Conservation (phyloP, 2,797 vertebrate genomes). For the Acanthornis magna region DNA sequence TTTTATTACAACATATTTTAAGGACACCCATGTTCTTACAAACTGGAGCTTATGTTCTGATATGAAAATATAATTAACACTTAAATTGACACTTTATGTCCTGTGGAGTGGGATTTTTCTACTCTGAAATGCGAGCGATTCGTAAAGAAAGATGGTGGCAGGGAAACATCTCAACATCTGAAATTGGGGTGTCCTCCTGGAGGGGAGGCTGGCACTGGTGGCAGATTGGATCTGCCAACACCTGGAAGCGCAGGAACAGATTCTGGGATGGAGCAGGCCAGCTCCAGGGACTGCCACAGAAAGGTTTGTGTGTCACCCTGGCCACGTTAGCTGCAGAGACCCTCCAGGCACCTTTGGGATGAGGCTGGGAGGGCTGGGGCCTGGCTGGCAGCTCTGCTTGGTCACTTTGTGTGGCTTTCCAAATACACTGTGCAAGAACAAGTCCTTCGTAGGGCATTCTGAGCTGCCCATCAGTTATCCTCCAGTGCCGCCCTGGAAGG, state of each 20-base stretch:
- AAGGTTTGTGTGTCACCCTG: neutral
- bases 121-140: neutral
- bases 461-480: neutral
- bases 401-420: neutral
- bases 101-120: slow-evolving; percentile 8
- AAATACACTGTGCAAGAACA: neutral
- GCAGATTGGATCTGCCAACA: neutral
- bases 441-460: neutral
- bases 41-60: slow-evolving; percentile 64
- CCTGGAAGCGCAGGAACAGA: neutral
- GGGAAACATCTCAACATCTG: neutral
- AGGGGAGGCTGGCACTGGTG: neutral
- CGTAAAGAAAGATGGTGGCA: neutral
- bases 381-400: neutral
- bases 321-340: neutral
- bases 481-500: neutral
- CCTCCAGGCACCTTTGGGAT: neutral
- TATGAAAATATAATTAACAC: slow-evolving; percentile 73
- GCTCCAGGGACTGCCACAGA: neutral
- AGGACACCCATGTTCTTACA: slow-evolving; percentile 62
- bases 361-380: neutral
- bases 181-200: neutral
- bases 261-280: neutral
- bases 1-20: slow-evolving; percentile 56
- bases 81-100: slow-evolving; percentile 45